Conservation (phyloP, 2,888 invertebrate species). For the Amphiduros pacificus region DNA sequence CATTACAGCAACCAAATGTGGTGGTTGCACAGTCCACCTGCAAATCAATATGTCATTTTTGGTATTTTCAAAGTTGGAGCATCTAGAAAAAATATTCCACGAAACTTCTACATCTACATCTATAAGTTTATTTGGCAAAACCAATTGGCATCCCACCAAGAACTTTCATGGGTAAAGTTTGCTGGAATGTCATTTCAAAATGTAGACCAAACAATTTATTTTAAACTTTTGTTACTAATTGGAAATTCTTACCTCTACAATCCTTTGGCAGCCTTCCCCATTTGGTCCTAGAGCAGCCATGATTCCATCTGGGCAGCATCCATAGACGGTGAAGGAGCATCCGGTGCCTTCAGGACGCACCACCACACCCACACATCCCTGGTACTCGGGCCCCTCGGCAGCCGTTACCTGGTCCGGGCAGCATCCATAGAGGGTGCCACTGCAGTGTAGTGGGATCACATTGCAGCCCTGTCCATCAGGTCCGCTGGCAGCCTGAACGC, state of each 20-base stretch:
- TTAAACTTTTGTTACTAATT: no score
- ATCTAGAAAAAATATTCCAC: neutral
- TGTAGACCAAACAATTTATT: no score
- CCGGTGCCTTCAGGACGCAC: neutral
- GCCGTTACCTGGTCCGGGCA: conserved; percentile 71
- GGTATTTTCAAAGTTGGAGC: no score
- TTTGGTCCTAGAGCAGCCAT: conserved; percentile 63
- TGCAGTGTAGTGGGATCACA: conserved; percentile 9
- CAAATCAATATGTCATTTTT: conserved; percentile 46
- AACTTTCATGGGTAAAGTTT: no score
- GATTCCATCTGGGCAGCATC: conserved; percentile 64
- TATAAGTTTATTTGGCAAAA: no score
- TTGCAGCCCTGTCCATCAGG: conserved; percentile 65
- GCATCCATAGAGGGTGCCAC: conserved; percentile 81
- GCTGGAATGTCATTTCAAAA: no score
- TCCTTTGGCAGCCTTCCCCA: conserved; percentile 71
- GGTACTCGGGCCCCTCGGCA: conserved; percentile 70
- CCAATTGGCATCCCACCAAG: no score
- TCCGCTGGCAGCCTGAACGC: conserved; percentile 82
- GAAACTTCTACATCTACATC: no score
- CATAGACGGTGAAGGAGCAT: conserved; percentile 54
- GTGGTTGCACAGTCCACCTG: conserved; percentile 68
- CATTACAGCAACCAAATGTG: conserved; percentile 82
- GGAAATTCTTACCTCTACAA: no score
- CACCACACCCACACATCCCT: conserved; percentile 79